Percentiles rank a stretch among this genome's conserved stretches.
These are phyloP conservation scores for Acanthurus lineatus DNA, from an alignment of 2,797 vertebrate species.

Conservation along the genomic window DNA sequence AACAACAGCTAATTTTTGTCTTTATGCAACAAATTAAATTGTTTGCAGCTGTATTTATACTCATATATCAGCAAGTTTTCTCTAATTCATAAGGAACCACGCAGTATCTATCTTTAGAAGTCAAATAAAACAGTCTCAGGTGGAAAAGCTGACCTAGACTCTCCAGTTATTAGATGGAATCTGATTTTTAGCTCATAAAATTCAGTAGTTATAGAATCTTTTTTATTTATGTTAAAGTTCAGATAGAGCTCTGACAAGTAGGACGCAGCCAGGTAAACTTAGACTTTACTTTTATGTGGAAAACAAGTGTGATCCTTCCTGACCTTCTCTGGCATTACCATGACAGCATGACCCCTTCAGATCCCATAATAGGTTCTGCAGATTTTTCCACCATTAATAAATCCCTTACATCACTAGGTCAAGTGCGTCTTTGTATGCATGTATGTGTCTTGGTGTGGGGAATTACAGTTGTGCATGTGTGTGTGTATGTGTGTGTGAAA, in stretches of 20 bases:
- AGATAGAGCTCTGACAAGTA: neutral
- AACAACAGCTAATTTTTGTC: neutral
- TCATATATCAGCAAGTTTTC: slow-evolving; percentile 34
- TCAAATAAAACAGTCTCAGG: slow-evolving; percentile 15
- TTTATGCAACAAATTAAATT: slow-evolving; percentile 36
- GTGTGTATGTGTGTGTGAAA: neutral
- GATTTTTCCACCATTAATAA: slow-evolving; percentile 1
- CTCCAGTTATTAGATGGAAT: neutral
- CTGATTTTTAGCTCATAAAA: too few species aligned
- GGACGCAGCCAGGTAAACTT: slow-evolving; percentile 1
- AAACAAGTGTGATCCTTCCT: slow-evolving; percentile 36
- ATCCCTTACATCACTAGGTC: neutral
- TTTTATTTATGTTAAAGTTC: too few species aligned
- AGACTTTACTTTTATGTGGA: slow-evolving; percentile 21
- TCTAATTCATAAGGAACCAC: slow-evolving; percentile 14
- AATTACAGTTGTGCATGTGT: neutral
- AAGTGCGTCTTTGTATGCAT: neutral
- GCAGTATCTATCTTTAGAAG: slow-evolving; percentile 20
- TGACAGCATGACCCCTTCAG: slow-evolving; percentile 29
- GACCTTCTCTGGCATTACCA: slow-evolving; percentile 36
- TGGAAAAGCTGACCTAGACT: neutral
- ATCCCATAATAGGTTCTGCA: slow-evolving; percentile 10
- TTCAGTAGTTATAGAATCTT: too few species aligned
- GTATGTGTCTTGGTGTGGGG: neutral
- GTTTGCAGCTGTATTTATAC: slow-evolving; percentile 50